A percentile compares a stretch with the other conserved stretches of the same genome.
Evolutionary conservation across 2,888 invertebrate genomes (phyloP).

Genomic region (Cryptus viduatorius): DNA sequence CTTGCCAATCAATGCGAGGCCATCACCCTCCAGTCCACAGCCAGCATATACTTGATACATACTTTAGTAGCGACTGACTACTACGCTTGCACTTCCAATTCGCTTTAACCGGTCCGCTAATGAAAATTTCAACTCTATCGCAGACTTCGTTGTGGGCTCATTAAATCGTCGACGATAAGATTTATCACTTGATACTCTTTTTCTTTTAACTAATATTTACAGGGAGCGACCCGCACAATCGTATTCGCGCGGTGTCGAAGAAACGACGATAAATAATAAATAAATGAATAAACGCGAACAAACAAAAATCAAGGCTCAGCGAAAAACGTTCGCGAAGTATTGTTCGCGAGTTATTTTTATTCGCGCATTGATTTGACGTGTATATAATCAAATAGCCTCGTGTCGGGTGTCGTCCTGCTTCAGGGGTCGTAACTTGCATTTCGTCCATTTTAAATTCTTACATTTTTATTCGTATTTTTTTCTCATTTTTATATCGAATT

Average conservation of each 20-base stretch:
- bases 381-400: background rate
- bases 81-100: constrained; percentile 48
- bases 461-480: background rate
- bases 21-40: constrained; percentile 77
- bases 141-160: background rate
- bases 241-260: background rate
- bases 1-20: constrained; percentile 83
- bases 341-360: background rate
- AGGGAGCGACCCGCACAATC: background rate
- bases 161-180: background rate
- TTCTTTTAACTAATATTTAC: background rate
- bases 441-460: background rate
- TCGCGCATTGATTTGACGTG: constrained; percentile 1
- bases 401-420: background rate
- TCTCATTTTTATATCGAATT: background rate
- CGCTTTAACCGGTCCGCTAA: constrained; percentile 23
- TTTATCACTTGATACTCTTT: background rate
- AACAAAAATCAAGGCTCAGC: constrained; percentile 1
- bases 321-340: constrained; percentile 3
- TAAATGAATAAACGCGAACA: background rate
- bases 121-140: constrained; percentile 41
- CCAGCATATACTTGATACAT: constrained; percentile 60
- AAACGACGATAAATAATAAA: background rate
- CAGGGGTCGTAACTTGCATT: background rate
- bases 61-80: constrained; percentile 64